Conservation (phyloP, 2,113 vertebrate species). For the Fukomys damarensis region DNA sequence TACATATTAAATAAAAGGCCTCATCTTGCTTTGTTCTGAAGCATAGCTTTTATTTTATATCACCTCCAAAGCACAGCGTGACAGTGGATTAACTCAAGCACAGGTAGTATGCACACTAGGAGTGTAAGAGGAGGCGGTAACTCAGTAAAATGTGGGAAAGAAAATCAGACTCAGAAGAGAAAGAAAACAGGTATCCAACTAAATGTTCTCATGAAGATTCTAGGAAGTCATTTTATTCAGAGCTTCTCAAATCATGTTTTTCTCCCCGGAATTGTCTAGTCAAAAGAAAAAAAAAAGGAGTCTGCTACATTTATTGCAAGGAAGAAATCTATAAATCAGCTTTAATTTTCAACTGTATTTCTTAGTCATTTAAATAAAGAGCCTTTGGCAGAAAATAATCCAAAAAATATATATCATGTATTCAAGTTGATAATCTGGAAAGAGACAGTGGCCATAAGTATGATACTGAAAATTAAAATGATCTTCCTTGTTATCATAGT, state of each 20-base stretch:
- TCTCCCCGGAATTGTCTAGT: neutral
- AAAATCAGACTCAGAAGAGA: neutral
- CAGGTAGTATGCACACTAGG: neutral
- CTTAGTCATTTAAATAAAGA: neutral
- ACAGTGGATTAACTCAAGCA: neutral
- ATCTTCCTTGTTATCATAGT: neutral
- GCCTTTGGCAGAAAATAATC: neutral
- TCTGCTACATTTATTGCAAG: neutral
- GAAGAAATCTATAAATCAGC: neutral
- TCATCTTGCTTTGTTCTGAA: constrained; percentile 21
- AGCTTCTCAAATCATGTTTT: neutral
- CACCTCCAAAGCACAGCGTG: neutral
- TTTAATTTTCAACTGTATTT: neutral
- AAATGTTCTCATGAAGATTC: neutral
- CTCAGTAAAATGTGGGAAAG: neutral
- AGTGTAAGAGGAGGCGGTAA: no score
- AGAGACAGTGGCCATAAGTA: neutral
- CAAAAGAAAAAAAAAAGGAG: neutral
- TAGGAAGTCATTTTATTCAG: neutral
- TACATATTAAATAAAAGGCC: constrained; percentile 18
- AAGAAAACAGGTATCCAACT: neutral
- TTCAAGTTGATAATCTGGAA: neutral
- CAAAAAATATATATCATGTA: neutral
- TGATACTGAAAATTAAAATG: neutral
- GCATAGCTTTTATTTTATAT: neutral